Evolutionary conservation across 2,113 vertebrate species (phyloP).

Genomic region (Nettapus auritus): DNA sequence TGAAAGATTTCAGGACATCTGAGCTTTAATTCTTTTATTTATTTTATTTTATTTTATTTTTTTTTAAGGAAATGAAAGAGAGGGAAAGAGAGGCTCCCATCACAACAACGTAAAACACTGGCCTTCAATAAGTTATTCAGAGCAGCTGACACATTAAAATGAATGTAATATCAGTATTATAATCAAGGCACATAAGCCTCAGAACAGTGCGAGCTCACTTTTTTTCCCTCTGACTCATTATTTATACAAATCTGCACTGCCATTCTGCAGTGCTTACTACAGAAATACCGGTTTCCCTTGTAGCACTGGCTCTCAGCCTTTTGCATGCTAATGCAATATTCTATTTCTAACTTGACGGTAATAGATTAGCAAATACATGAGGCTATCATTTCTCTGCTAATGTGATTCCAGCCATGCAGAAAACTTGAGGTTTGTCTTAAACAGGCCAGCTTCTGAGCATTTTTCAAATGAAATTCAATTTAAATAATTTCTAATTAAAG

Average conservation of each 20-base stretch:
- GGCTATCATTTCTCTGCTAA: slow-evolving; percentile 46
- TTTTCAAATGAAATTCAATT: slow-evolving; percentile 70
- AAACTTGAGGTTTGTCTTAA: slow-evolving; percentile 55
- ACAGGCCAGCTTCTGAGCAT: slow-evolving; percentile 44
- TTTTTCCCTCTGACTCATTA: slow-evolving; percentile 43
- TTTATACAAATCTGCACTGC: not conserved
- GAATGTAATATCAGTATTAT: slow-evolving; percentile 24
- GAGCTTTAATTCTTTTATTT: slow-evolving; percentile 17
- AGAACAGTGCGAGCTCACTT: slow-evolving; percentile 8
- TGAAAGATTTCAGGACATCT: slow-evolving; percentile 63
- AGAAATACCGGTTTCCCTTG: not conserved
- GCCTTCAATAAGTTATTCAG: slow-evolving; percentile 27
- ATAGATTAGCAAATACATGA: slow-evolving; percentile 53
- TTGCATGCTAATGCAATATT: slow-evolving; percentile 70
- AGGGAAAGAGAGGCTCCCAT: not conserved
- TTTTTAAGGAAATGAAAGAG: not conserved
- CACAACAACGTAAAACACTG: not conserved
- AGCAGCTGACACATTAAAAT: slow-evolving; percentile 12
- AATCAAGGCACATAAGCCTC: slow-evolving; percentile 50
- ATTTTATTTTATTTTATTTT: too few relatives aligned
- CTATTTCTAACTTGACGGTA: slow-evolving; percentile 63
- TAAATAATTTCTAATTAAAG: slow-evolving; percentile 65
- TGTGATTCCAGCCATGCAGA: slow-evolving; percentile 57
- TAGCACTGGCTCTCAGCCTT: slow-evolving; percentile 3
- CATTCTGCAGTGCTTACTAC: not conserved